Conservation (phyloP, 2,797 vertebrate genomes). For the Pseudochromis fuscus region DNA sequence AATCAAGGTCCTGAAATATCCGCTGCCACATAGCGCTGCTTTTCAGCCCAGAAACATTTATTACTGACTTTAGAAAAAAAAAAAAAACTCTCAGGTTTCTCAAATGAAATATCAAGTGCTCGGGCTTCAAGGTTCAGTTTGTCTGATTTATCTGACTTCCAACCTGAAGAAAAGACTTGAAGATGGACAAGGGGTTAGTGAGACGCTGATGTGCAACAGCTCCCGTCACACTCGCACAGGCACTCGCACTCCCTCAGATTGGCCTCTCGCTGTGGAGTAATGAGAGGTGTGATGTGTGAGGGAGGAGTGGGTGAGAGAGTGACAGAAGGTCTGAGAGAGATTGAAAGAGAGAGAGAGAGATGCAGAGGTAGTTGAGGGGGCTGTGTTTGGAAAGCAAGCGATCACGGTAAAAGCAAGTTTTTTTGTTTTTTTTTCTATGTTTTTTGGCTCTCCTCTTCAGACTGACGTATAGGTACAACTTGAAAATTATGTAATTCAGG, state of each 20-base stretch:
- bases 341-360: conserved; percentile 51
- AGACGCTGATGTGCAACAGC: conserved; percentile 62
- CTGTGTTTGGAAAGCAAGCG: conserved; percentile 57
- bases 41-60: conserved; percentile 2
- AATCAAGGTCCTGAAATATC: conserved; percentile 12
- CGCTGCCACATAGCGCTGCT: neutral
- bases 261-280: conserved; percentile 71
- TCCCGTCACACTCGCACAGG: conserved; percentile 38
- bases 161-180: conserved; percentile 49
- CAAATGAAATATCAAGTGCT: conserved; percentile 49
- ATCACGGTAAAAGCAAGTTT: conserved; percentile 46
- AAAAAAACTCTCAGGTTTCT: conserved; percentile 28
- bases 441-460: conserved; percentile 51
- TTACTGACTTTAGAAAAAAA: conserved; percentile 23
- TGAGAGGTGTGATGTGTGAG: conserved; percentile 77
- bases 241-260: conserved; percentile 62
- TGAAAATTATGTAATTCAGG: conserved; percentile 66
- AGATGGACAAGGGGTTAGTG: conserved; percentile 48
- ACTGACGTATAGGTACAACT: conserved; percentile 56
- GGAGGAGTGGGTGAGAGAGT: conserved; percentile 75
- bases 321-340: conserved; percentile 73
- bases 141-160: conserved; percentile 50
- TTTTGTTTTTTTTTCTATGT: conserved; percentile 12
- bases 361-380: conserved; percentile 75
- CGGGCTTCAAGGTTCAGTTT: conserved; percentile 20